These are phyloP conservation scores for Rhynchonema sp. DNA, from an alignment of 2,888 invertebrate genomes.

Conservation along the genomic window DNA sequence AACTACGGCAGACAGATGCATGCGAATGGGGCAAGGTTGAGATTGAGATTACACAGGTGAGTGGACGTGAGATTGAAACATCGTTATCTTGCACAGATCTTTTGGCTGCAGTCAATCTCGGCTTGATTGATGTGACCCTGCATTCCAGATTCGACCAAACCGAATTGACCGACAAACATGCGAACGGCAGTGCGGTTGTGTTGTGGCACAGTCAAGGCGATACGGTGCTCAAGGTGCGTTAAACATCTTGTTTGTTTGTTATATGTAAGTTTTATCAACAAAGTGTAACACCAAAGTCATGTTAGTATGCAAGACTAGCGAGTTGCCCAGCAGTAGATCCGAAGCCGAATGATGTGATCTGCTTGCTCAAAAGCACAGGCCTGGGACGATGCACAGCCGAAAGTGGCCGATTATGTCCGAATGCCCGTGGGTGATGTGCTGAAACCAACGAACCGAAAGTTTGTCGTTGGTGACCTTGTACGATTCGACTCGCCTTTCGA, in stretches of 20 bases:
- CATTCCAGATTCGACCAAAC: background rate
- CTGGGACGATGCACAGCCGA: background rate
- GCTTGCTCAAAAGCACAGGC: no score
- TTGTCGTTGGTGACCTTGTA: background rate
- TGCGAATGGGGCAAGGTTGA: background rate
- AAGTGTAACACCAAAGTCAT: no score
- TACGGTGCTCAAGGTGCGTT: background rate
- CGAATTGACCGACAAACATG: background rate
- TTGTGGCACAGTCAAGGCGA: background rate
- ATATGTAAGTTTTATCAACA: no score
- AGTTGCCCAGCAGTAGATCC: no score
- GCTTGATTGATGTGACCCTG: no score
- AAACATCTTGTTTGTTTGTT: background rate
- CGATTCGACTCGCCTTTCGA: background rate
- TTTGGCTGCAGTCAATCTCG: no score
- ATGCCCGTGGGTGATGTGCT: background rate
- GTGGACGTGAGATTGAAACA: no score
- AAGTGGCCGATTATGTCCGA: background rate
- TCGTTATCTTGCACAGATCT: no score
- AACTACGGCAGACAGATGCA: background rate
- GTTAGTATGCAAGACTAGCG: no score
- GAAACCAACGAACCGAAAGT: background rate
- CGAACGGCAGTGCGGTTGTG: background rate
- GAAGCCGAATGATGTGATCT: no score
- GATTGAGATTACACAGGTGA: background rate